Base-by-base conservation (phyloP, 92 coral and sea anemone species). In the Palythoa grandiflora region DNA sequence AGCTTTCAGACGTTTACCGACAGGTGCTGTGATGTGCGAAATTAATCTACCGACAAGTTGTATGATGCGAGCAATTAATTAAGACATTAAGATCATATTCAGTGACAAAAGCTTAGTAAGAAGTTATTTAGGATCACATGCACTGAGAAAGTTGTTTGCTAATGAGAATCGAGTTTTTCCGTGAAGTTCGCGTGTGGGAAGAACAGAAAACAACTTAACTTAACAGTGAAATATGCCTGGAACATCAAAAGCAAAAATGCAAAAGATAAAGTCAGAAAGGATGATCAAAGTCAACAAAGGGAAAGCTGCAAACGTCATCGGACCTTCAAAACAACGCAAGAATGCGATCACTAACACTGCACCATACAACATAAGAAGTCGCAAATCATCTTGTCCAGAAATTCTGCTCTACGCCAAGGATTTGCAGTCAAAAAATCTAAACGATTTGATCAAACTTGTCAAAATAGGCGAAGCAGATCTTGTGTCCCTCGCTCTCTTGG, bases 331-430 rank as follows among this genome's bases (percentile, higher is more conserved):
- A 38, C 91, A 53, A 87, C 86, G 38, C 51, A 88, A n/a, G 73
- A 80, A 83, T 57, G 71, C 50, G 7, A 8, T 44, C 7, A 4
- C 91, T 50, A 88, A 83, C 80, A 87, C 40, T 39, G 77, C 55
- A 35, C 83, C 87, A 16, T 66, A 60, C 84, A 88, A 47, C 60
- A 83, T 38, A 87, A 81, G 94, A 53, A 88, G 78, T 52, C 83
- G 94, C 80, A 91, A 91, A 38, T 68, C 91, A 8, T 91, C 94
- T 16, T 91, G 94, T 63, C 96, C 96, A 40, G 96, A 94, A 88
- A 89, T 94, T 59, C 91, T 94, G 10, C 93, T 94, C 1, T 92
- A 84, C 79, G 85, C 92, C 35, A 87, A 91, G 61, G 92, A 90
- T 7, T 89, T 94, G 37, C 88, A 79, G 3, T 88, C 87, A 36